Conservation (phyloP, 2,888 invertebrate genomes). For the Cosmia trapezina region DNA sequence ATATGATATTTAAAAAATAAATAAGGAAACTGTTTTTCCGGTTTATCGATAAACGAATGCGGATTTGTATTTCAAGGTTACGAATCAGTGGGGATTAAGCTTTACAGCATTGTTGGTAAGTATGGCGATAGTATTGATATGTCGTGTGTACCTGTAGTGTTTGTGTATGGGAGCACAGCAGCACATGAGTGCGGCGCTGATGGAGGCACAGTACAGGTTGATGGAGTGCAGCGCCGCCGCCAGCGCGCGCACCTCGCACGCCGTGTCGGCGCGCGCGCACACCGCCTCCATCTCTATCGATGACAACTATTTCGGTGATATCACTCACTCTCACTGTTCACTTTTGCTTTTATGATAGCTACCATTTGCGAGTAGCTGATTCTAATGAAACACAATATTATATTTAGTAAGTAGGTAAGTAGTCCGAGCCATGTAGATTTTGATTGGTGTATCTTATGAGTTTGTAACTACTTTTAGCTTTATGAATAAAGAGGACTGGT, state of each 20-base stretch:
- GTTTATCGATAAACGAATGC: conserved; percentile 2
- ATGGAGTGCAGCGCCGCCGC: conserved; percentile 83
- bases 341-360: conserved; percentile 25
- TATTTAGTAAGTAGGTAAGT: conserved; percentile 11
- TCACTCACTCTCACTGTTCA: conserved; percentile 53
- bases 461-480: not conserved
- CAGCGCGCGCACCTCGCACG: conserved; percentile 80
- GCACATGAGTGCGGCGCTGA: conserved; percentile 83
- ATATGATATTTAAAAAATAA: conserved; percentile 32
- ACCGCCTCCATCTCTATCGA: conserved; percentile 82
- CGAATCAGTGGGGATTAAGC: not conserved
- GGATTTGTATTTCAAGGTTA: conserved; percentile 14
- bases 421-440: not conserved
- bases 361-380: conserved; percentile 39
- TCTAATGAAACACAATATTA: conserved; percentile 44
- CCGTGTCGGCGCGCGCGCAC: conserved; percentile 75
- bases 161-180: conserved; percentile 79
- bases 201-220: conserved; percentile 85
- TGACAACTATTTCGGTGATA: conserved; percentile 15
- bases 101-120: conserved; percentile 4
- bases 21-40: conserved; percentile 30
- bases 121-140: not conserved
- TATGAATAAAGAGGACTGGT: not conserved
- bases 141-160: conserved; percentile 71
- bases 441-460: not conserved